Evolutionary conservation across 2,113 vertebrate species (phyloP), one percentile per base, ranked within the genome.

Genomic region (Charina bottae): DNA sequence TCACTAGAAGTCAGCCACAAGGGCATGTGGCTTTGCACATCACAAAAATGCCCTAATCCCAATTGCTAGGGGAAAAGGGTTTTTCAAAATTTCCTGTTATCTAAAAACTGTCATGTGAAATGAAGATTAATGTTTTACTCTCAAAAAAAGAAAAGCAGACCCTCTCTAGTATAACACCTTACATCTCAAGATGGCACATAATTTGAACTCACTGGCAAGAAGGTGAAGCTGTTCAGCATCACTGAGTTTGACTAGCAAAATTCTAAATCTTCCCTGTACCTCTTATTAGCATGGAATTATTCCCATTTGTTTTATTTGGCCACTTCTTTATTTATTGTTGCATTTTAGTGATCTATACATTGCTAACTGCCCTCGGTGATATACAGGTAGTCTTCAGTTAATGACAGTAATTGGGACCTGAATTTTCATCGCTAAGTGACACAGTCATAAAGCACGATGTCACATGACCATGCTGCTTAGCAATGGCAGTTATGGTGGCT

Each of bases 31-130:
- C 56, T 21, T 87, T 49, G 1, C 87, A 92, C 91, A 90, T 26
- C 68, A 4, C 62, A 93, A 91, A 87, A 33, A 53, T 92, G 5
- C 17, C 19, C 42, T 85, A 94, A 94, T 90, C 28, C 11, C 15
- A 2, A 85, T 28, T 83, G 86, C 53, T 89, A 11, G 7, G 6
- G 9, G 33, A 89, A 3, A n/a, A 12, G 62, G 1, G 6, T 83
- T 72, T 88, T 28, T 64, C 83, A 54, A 83, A 53, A 4, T 92
- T 68, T 87, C 89, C 11, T 37, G 1, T 0, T 60, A 42, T 24
- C 21, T 54, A 28, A 60, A 28, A 89, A 21, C 0, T 68, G 42
- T 68, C 0, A 1, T 78, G 10, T 78, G 49, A 78, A 78, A 55
- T 54, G 33, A 7, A 89, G 13, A 89, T 46, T 28, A 19, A n/a